These are phyloP conservation scores for Willisornis vidua DNA, from an alignment of 2,113 vertebrate genomes.

Conservation along the genomic window DNA sequence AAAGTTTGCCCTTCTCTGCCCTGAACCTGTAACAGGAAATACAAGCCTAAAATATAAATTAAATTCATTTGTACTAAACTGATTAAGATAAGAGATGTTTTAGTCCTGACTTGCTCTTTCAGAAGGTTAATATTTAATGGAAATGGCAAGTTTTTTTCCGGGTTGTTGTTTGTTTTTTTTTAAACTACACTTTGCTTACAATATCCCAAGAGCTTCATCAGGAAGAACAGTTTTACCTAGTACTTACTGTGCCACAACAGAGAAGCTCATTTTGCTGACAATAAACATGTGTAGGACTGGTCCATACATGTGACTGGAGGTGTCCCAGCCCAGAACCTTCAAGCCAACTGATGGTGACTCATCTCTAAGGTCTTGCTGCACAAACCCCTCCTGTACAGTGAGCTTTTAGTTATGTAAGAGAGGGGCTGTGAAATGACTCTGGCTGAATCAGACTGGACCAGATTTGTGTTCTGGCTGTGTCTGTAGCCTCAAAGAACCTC, in stretches of 20 bases:
- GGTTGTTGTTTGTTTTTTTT: not conserved
- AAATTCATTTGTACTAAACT: not conserved
- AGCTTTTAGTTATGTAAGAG: not conserved
- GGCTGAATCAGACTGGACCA: not conserved
- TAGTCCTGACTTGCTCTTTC: not conserved
- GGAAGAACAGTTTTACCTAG: not conserved
- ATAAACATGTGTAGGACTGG: not conserved
- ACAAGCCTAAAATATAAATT: not conserved
- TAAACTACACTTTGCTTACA: not conserved
- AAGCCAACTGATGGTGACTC: not conserved
- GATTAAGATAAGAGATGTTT: slow-evolving; percentile 3
- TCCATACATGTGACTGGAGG: not conserved
- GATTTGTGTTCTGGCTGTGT: not conserved
- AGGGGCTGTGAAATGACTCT: not conserved
- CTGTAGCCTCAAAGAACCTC: not conserved
- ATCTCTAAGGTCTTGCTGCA: not conserved
- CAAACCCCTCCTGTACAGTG: not conserved
- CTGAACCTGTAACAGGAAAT: not conserved
- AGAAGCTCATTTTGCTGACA: not conserved
- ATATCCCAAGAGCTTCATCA: not conserved
- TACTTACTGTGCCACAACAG: not conserved
- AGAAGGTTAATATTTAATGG: not conserved
- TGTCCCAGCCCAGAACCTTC: not conserved
- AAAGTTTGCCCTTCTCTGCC: not conserved
- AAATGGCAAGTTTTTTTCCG: not conserved